Evolutionary conservation across 2,797 vertebrate genomes (phyloP).

Genomic region (Coranthus polyacanthus): DNA sequence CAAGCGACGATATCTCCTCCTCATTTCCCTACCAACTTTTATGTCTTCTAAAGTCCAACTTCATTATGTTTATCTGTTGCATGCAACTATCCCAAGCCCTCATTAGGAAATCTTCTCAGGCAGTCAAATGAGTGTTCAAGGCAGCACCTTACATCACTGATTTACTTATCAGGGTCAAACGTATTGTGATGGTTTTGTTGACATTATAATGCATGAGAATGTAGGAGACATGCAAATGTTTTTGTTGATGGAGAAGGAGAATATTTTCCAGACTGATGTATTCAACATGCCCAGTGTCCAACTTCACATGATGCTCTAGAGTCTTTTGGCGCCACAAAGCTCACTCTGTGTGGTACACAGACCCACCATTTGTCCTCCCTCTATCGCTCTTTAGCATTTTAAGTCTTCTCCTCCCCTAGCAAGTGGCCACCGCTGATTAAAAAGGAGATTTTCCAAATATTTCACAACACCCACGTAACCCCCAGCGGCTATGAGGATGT

Average conservation of each 20-base stretch:
- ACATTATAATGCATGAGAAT: slow-evolving; percentile 41
- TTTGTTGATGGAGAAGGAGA: slow-evolving; percentile 44
- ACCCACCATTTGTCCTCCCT: slow-evolving; percentile 77
- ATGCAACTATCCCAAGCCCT: slow-evolving; percentile 3
- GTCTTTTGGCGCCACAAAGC: slow-evolving; percentile 75
- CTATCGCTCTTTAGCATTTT: slow-evolving; percentile 77
- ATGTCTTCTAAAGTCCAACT: not conserved
- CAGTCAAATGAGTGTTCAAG: not conserved
- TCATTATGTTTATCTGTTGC: not conserved
- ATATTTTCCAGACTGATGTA: slow-evolving; percentile 41
- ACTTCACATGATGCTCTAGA: slow-evolving; percentile 73
- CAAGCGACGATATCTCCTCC: slow-evolving; percentile 3
- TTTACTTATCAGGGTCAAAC: slow-evolving; percentile 37
- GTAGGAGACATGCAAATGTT: slow-evolving; percentile 72
- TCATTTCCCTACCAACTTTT: slow-evolving; percentile 12
- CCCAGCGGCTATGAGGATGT: slow-evolving; percentile 55
- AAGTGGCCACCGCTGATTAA: slow-evolving; percentile 65
- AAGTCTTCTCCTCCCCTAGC: slow-evolving; percentile 70
- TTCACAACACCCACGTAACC: slow-evolving; percentile 79
- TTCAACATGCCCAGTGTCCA: slow-evolving; percentile 63
- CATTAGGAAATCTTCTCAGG: not conserved
- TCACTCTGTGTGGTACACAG: slow-evolving; percentile 77
- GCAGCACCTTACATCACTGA: slow-evolving; percentile 11
- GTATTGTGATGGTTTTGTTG: slow-evolving; percentile 32
- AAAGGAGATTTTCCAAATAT: slow-evolving; percentile 82